A percentile compares a stretch with the other conserved stretches of the same genome.
These are phyloP conservation scores for Dynastes hyllus DNA, from an alignment of 2,888 invertebrate species.

Conservation along the genomic window DNA sequence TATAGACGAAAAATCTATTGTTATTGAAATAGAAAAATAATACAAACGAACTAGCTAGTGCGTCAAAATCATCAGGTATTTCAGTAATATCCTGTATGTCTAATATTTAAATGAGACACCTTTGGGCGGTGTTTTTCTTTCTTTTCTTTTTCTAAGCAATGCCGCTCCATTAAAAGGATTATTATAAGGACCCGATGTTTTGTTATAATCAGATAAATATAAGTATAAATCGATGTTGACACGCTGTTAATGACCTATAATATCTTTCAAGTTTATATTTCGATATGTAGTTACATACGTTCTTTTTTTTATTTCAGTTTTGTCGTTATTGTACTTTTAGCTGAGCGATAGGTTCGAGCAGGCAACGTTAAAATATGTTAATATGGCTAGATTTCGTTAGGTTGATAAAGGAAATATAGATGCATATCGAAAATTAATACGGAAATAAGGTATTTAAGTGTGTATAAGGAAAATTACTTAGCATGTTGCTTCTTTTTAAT, in stretches of 20 bases:
- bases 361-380: conserved; percentile 3
- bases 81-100: neutral
- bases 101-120: conserved; percentile 31
- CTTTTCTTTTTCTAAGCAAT: neutral
- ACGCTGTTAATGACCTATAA: conserved; percentile 32
- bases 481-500: too few species aligned
- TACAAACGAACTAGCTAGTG: neutral
- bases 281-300: neutral
- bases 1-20: neutral
- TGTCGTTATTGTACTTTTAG: neutral
- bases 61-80: neutral
- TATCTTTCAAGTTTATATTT: conserved; percentile 25
- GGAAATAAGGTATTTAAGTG: too few species aligned
- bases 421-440: neutral
- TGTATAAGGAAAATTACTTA: too few species aligned
- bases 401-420: conserved; percentile 1
- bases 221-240: conserved; percentile 40
- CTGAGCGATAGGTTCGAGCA: neutral
- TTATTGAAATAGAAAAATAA: neutral
- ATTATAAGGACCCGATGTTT: conserved; percentile 4
- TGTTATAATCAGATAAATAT: conserved; percentile 35
- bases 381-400: conserved; percentile 8
- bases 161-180: neutral
- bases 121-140: neutral
- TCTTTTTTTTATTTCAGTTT: neutral